Evolutionary conservation across 2,888 invertebrate genomes (phyloP).

Genomic region (Apamea crenata): DNA sequence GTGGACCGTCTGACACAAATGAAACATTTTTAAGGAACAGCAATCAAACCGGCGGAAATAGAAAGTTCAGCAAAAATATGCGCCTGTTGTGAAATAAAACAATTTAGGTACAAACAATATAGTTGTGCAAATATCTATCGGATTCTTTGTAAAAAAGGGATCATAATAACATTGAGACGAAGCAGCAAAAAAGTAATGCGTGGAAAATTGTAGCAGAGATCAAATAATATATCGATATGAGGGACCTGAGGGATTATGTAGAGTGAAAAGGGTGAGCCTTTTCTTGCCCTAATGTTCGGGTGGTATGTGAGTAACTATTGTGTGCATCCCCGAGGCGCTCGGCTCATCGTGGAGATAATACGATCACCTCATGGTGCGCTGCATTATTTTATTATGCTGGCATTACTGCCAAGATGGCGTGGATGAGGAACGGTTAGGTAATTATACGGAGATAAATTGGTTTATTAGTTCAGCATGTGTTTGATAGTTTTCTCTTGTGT

Average conservation of each 20-base stretch:
- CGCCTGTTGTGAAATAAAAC: slow-evolving; percentile 1
- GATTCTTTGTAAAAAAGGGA: slow-evolving; percentile 20
- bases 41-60: slow-evolving; percentile 11
- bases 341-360: slow-evolving; percentile 41
- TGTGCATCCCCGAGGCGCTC: slow-evolving; percentile 46
- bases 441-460: slow-evolving; percentile 20
- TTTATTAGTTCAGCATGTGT: slow-evolving; percentile 21
- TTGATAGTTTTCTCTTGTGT: not conserved
- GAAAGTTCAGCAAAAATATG: slow-evolving; percentile 9
- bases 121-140: not conserved
- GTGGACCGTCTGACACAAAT: not conserved
- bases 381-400: slow-evolving; percentile 44
- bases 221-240: slow-evolving; percentile 24
- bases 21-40: slow-evolving; percentile 20
- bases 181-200: slow-evolving; percentile 21
- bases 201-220: slow-evolving; percentile 27
- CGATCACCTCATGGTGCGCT: slow-evolving; percentile 10
- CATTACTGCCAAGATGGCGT: slow-evolving; percentile 15
- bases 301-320: not conserved
- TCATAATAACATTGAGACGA: slow-evolving; percentile 28
- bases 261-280: slow-evolving; percentile 13
- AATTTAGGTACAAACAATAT: not conserved
- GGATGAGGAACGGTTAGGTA: slow-evolving; percentile 8
- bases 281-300: not conserved
- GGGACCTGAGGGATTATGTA: not conserved